Evolutionary conservation across 1,140 invertebrate species (phyloP).

Genomic region (Cardiocondyla obscurior): DNA sequence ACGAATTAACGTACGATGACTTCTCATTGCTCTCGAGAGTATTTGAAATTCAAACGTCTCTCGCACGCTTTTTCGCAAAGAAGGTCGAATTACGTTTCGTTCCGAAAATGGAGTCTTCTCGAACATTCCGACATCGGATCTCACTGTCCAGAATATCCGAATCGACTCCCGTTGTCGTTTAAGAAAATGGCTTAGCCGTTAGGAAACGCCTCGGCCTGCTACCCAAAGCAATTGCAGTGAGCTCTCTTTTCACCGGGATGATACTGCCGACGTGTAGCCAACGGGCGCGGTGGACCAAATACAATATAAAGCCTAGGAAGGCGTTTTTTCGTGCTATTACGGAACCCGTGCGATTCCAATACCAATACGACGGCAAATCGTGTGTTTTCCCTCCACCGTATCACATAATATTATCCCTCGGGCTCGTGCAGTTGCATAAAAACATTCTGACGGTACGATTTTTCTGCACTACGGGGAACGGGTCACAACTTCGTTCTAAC

Average conservation of each 20-base stretch:
- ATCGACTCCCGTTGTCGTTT: slow-evolving; percentile 53
- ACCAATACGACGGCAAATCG: slow-evolving; percentile 2
- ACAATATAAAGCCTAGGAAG: slow-evolving; percentile 31
- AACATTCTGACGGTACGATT: not conserved
- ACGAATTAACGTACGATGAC: not conserved
- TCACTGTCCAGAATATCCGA: slow-evolving; percentile 31
- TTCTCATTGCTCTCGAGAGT: not conserved
- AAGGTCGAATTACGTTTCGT: slow-evolving; percentile 23
- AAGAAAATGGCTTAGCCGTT: slow-evolving; percentile 49
- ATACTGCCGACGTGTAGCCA: slow-evolving; percentile 40
- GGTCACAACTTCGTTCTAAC: not conserved
- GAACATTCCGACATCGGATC: slow-evolving; percentile 28
- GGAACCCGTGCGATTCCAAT: slow-evolving; percentile 18
- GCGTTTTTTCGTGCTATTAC: not conserved
- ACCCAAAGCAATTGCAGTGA: slow-evolving; percentile 60
- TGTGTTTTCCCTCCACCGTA: not conserved
- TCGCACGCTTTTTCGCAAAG: not conserved
- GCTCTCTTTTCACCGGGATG: slow-evolving; percentile 51
- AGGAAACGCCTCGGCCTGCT: slow-evolving; percentile 45
- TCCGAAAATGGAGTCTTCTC: slow-evolving; percentile 26
- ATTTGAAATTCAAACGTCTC: not conserved
- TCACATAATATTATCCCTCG: not conserved
- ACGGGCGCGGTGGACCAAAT: slow-evolving; percentile 8
- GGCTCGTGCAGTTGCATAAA: not conserved
- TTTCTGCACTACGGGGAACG: not conserved